Evolutionary conservation across 2,113 vertebrate species (phyloP), one percentile per base, ranked within the genome.

Genomic region (Dryoscopus gambensis): DNA sequence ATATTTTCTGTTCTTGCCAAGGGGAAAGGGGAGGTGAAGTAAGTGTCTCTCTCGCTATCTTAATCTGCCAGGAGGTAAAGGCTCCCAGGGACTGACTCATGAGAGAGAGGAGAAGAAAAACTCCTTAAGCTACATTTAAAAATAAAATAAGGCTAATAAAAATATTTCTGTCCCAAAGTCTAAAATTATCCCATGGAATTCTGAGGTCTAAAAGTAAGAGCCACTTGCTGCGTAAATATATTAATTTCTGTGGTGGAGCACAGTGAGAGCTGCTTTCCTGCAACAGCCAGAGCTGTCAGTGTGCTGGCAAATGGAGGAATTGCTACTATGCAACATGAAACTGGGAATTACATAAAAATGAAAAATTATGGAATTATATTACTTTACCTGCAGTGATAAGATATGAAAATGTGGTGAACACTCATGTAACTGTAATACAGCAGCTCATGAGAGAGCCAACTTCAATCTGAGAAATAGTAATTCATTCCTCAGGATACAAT

Each of bases 11-110:
- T 21, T 62, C 83, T 40, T 84, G 37, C 24, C 55, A 60, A 21
- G 40, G 25, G 18, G 62, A 79, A 17, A 13, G 13, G 56, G 18
- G 5, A 83, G 21, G 11, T 56, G 37, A 76, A 64, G 50, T 12
- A 86, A 25, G 4, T 53, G 11, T 37, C 28, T 69, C 33, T 52
- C 10, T 53, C 0, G 0, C 3, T 35, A 23, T 42, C 21, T 31
- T n/a, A n/a, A 25, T 52, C 23, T 79, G 7, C 30, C 7, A 3
- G 23, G 27, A 88, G 13, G 3, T 16, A 68, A 67, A 93, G 39
- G 21, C 7, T 50, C 25, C 30, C 23, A 50, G 75, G 18, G 9
- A 55, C n/a, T 2, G 5, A 75, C 35, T 64, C 47, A 33, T 0
- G 2, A 60, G 33, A 83, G 35, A 55, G 21, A 49, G 21, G 7